These are phyloP conservation scores for Esox lucius DNA, from an alignment of 2,797 vertebrate genomes.

Conservation along the genomic window DNA sequence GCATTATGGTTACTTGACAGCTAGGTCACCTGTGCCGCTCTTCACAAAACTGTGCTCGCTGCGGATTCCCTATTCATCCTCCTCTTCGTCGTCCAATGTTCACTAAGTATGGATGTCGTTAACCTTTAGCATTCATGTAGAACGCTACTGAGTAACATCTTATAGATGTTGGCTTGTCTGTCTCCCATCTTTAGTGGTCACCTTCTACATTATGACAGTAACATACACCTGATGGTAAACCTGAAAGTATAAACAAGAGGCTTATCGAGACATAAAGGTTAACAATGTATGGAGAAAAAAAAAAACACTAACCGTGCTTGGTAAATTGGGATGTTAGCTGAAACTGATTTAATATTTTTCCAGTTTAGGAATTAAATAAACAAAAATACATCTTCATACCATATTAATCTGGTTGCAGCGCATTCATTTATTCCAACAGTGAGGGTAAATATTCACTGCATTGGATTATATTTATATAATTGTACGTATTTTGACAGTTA, in stretches of 20 bases:
- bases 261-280: not conserved
- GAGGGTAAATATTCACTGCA: not conserved
- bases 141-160: slow-evolving; percentile 15
- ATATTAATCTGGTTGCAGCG: not conserved
- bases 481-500: not conserved
- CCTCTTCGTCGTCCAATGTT: slow-evolving; percentile 23
- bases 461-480: not conserved
- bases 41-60: slow-evolving; percentile 36
- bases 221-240: slow-evolving; percentile 24
- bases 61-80: slow-evolving; percentile 22
- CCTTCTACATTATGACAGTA: slow-evolving; percentile 33
- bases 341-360: not conserved
- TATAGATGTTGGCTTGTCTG: slow-evolving; percentile 3
- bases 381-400: not conserved
- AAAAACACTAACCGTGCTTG: not conserved
- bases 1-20: slow-evolving; percentile 55
- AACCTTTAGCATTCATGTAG: slow-evolving; percentile 19
- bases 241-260: not conserved
- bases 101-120: not conserved
- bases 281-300: not conserved
- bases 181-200: slow-evolving; percentile 20
- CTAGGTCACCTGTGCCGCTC: slow-evolving; percentile 43
- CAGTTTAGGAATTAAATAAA: not conserved
- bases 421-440: not conserved
- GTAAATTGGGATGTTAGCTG: not conserved